phyloP scores from a whole-genome alignment of 2,888 invertebrate species.

The Chrysolina oricalcia region DNA sequence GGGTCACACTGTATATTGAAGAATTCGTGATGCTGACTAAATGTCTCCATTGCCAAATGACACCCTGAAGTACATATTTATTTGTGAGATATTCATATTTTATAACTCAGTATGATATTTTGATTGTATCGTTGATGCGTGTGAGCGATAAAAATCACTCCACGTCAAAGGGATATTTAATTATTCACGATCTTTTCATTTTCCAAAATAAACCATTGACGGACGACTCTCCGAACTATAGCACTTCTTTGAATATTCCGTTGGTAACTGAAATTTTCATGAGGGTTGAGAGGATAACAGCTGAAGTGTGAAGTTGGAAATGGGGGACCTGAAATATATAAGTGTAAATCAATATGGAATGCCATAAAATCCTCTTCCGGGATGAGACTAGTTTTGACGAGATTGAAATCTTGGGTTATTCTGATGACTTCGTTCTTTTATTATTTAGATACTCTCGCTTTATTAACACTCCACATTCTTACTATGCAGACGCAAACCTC shows the following conservation, averaged over 20 bases:
- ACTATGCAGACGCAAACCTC: too few species aligned
- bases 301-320: conserved; percentile 1
- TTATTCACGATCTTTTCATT: background rate
- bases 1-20: too few species aligned
- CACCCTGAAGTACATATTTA: too few species aligned
- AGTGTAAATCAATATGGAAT: background rate
- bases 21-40: too few species aligned
- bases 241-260: background rate
- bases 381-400: background rate
- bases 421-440: background rate
- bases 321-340: background rate
- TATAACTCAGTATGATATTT: too few species aligned
- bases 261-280: background rate
- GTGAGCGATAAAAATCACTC: too few species aligned
- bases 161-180: too few species aligned
- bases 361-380: background rate
- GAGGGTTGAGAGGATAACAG: background rate
- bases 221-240: background rate
- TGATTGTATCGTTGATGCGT: too few species aligned
- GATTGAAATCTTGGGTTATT: background rate
- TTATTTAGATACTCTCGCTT: too few species aligned
- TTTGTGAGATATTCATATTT: too few species aligned
- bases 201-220: background rate
- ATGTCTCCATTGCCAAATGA: too few species aligned
- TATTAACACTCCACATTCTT: too few species aligned